Base-by-base conservation (phyloP, 1,140 invertebrate genomes). In the Micrasema longulum region DNA sequence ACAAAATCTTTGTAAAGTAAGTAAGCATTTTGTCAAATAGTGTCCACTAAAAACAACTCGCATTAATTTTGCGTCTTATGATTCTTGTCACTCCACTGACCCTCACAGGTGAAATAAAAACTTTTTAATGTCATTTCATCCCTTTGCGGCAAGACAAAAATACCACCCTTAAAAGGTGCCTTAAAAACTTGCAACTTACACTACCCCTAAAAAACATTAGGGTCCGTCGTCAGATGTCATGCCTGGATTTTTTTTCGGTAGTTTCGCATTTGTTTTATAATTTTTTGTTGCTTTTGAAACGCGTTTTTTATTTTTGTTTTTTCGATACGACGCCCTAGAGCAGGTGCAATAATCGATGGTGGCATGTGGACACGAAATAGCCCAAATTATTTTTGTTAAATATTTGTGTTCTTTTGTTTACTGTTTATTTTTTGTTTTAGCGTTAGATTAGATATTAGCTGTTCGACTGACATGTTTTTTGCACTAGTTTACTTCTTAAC, bases 261-360 rank as follows among this genome's bases (percentile, higher is more conserved):
- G 65, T 68, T 55, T 45, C 48, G 65, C 65, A 36, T 68, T 68
- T 68, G 65, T 68, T 68, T 68, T 68, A 68, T 35, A 22, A 26
- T 68, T 55, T 53, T 65, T 65, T 47, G 2, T 31, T 31, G 7
- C 7, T 31, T 31, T 4, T 31, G 26, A 31, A 31, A 26, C n/a
- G 18, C 41, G 38, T 43, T 41, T 66, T 53, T 52, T 53, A 38
- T 64, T 45, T 64, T 47, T 47, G 23, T 64, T 64, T 47, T 47
- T 47, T 45, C 18, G 47, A 64, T 47, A 68, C 50, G 55, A 55
- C 53, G 41, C 9, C 31, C 18, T 5, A 31, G 20, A 22, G 62
- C 65, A 68, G 65, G 65, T 68, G 65, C 20, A 36, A 35, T 18
- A 16, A 55, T 52, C 26, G 26, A 4, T 11, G 7, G 43, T 26